phyloP scores from a whole-genome alignment of 2,113 vertebrate genomes.

The Crotophaga sulcirostris region DNA sequence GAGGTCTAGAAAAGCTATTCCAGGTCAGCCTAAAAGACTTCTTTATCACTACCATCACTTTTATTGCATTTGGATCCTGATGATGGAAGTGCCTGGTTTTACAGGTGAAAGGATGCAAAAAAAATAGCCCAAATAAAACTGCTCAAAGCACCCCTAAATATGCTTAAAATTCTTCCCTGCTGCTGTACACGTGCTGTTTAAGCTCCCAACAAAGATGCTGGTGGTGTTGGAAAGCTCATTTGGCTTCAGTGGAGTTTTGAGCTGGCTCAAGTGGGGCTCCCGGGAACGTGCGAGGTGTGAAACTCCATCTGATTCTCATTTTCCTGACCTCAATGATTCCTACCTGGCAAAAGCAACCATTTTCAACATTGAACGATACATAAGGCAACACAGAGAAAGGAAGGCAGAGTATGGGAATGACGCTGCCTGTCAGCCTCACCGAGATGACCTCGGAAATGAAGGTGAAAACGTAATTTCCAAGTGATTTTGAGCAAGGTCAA shows the following conservation, averaged over 20 bases:
- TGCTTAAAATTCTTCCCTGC: not conserved
- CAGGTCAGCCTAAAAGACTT: not conserved
- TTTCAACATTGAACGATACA: not conserved
- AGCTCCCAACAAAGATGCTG: not conserved
- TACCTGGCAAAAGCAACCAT: not conserved
- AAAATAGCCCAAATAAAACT: not conserved
- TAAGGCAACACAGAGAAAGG: not conserved
- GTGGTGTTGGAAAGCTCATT: not conserved
- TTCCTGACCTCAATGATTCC: not conserved
- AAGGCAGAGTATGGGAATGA: not conserved
- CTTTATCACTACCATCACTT: not conserved
- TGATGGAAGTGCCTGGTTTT: not conserved
- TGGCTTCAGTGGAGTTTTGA: not conserved
- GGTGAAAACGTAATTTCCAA: not conserved
- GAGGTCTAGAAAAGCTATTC: not conserved
- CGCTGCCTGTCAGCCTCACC: not conserved
- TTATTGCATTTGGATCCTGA: not conserved
- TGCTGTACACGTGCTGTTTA: rapidly evolving
- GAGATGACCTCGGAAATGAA: rapidly evolving
- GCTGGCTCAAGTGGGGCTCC: not conserved
- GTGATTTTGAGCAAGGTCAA: not conserved
- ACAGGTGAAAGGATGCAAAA: not conserved
- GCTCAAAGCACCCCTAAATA: not conserved
- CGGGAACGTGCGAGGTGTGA: not conserved
- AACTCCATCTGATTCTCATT: not conserved